Evolutionary conservation across 2,113 vertebrate species (phyloP).

Genomic region (Pteronura brasiliensis): DNA sequence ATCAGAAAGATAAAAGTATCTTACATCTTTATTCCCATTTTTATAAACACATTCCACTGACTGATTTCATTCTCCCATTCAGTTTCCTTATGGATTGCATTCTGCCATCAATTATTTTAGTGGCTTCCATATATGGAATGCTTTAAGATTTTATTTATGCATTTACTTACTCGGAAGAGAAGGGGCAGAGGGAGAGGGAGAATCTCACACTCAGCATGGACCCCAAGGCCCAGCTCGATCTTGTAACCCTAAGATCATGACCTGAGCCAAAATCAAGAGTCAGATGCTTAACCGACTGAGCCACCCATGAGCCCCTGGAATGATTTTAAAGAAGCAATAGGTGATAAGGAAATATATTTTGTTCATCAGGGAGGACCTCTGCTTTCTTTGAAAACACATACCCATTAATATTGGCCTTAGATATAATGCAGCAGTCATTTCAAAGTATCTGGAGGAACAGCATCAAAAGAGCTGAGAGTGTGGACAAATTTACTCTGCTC

Average conservation of each 20-base stretch:
- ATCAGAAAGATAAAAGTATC: not conserved
- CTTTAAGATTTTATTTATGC: not conserved
- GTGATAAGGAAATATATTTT: conserved; percentile 3
- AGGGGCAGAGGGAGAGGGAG: not conserved
- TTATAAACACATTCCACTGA: not conserved
- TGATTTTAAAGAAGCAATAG: not conserved
- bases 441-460: not conserved
- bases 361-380: not conserved
- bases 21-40: not conserved
- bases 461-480: not conserved
- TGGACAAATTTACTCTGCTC: not conserved
- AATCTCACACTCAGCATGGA: not conserved
- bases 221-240: not conserved
- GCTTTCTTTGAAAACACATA: not conserved
- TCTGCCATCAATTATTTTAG: not conserved
- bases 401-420: not conserved
- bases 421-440: not conserved
- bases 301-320: not conserved
- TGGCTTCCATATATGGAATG: not conserved
- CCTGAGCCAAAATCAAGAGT: not conserved
- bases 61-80: not conserved
- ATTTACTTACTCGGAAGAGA: not conserved
- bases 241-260: not conserved
- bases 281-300: not conserved
- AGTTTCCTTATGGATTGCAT: not conserved